These are phyloP conservation scores for Eupithecia tripunctaria DNA, from an alignment of 2,888 invertebrate genomes.

Conservation along the genomic window DNA sequence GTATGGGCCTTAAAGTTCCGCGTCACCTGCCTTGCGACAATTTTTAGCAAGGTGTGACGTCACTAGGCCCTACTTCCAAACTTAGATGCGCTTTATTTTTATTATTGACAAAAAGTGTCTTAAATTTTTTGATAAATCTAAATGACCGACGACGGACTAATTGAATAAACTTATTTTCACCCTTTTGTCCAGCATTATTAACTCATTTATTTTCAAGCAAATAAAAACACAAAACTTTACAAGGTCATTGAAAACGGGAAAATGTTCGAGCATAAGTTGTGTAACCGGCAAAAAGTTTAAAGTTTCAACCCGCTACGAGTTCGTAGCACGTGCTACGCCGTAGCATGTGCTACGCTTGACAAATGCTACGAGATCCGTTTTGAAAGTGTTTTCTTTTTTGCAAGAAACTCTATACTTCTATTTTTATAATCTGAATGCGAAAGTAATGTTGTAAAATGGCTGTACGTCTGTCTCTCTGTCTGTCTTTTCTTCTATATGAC, in stretches of 20 bases:
- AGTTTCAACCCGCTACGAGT: neutral
- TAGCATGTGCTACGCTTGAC: constrained; percentile 5
- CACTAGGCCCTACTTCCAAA: too few species aligned
- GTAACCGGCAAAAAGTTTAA: neutral
- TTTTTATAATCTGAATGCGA: neutral
- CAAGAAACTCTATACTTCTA: neutral
- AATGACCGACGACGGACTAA: too few species aligned
- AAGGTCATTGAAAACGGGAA: neutral
- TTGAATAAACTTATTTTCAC: too few species aligned
- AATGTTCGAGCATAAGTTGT: neutral
- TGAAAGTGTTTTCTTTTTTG: neutral
- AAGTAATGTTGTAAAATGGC: too few species aligned
- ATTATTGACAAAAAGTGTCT: too few species aligned
- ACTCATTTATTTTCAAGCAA: neutral
- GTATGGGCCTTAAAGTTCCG: too few species aligned
- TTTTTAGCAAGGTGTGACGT: too few species aligned
- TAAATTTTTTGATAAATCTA: too few species aligned
- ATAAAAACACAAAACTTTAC: neutral
- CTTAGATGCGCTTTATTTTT: too few species aligned
- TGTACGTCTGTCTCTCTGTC: neutral
- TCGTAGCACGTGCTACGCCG: constrained; percentile 5
- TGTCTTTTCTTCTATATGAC: too few species aligned
- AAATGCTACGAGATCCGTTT: neutral
- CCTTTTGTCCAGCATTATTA: too few species aligned
- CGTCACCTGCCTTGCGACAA: too few species aligned